Evolutionary conservation across 2,888 invertebrate species (phyloP).

Genomic region (Drosophila vallismaia): DNA sequence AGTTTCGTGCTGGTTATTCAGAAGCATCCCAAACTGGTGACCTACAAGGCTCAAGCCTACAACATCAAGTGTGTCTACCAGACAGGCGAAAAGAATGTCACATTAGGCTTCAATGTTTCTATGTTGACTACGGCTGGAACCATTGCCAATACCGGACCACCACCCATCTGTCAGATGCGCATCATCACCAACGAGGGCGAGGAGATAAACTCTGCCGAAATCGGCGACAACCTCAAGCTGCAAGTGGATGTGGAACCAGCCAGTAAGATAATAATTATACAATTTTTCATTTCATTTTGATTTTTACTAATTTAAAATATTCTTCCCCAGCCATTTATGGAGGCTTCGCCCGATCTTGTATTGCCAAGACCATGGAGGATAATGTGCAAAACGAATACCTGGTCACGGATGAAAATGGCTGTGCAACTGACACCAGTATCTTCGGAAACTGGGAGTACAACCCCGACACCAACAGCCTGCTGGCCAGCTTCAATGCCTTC

Average conservation of each 20-base stretch:
- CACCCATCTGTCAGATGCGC: slow-evolving; percentile 95
- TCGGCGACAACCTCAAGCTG: slow-evolving; percentile 94
- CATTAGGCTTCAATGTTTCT: slow-evolving; percentile 96
- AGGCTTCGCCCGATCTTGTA: slow-evolving; percentile 96
- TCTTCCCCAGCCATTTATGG: slow-evolving; percentile 91
- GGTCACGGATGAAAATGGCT: slow-evolving; percentile 96
- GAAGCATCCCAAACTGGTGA: slow-evolving; percentile 97
- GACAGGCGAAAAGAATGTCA: slow-evolving; percentile 96
- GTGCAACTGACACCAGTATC: slow-evolving; percentile 95
- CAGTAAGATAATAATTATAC: slow-evolving; percentile 84
- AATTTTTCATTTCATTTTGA: background rate
- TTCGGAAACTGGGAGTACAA: slow-evolving; percentile 97
- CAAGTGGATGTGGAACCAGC: slow-evolving; percentile 93
- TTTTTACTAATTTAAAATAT: background rate
- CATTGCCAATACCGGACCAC: slow-evolving; percentile 97
- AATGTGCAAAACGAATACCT: slow-evolving; percentile 95
- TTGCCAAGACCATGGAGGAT: slow-evolving; percentile 95
- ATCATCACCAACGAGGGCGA: slow-evolving; percentile 94
- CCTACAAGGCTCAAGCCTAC: slow-evolving; percentile 97
- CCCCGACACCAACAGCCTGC: slow-evolving; percentile 91
- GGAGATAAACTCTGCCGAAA: slow-evolving; percentile 95
- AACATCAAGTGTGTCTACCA: slow-evolving; percentile 98
- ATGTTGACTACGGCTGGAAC: slow-evolving; percentile 98
- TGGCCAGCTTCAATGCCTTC: slow-evolving; percentile 96
- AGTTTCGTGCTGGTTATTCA: slow-evolving; percentile 97